phyloP scores from a whole-genome alignment of 1,140 invertebrate genomes.

The Chironomus tepperi region DNA sequence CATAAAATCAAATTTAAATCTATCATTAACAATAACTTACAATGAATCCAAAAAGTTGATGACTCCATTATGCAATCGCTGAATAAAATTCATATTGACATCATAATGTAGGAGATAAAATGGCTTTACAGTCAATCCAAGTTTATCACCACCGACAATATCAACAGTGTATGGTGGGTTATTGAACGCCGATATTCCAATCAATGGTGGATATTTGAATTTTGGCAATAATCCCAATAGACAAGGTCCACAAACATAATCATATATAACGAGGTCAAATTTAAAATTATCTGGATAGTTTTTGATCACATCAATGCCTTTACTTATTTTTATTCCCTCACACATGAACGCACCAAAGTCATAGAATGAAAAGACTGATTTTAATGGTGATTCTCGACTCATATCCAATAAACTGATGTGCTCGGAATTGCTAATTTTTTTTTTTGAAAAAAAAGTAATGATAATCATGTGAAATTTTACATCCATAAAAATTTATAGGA shows the following conservation, averaged over 20 bases:
- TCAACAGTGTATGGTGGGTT: not conserved
- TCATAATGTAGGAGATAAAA: not conserved
- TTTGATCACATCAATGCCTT: conserved; percentile 12
- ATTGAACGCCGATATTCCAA: not conserved
- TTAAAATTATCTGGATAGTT: conserved; percentile 25
- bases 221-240: not conserved
- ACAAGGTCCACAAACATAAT: conserved; percentile 24
- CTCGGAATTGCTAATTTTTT: not conserved
- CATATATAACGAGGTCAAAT: conserved; percentile 27
- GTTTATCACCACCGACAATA: conserved; percentile 1
- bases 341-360: not conserved
- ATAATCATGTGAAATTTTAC: not conserved
- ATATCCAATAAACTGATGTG: not conserved
- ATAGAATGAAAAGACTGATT: not conserved
- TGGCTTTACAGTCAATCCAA: not conserved
- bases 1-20: not conserved
- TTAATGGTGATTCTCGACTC: not conserved
- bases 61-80: conserved; percentile 3
- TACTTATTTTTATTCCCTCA: not conserved
- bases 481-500: not conserved
- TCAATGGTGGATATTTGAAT: conserved; percentile 25
- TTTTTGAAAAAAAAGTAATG: too few species aligned
- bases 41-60: not conserved
- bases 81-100: conserved; percentile 22
- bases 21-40: not conserved